phyloP scores from a whole-genome alignment of 2,113 vertebrate species.

The Speoplatyrhinus poulsoni region DNA sequence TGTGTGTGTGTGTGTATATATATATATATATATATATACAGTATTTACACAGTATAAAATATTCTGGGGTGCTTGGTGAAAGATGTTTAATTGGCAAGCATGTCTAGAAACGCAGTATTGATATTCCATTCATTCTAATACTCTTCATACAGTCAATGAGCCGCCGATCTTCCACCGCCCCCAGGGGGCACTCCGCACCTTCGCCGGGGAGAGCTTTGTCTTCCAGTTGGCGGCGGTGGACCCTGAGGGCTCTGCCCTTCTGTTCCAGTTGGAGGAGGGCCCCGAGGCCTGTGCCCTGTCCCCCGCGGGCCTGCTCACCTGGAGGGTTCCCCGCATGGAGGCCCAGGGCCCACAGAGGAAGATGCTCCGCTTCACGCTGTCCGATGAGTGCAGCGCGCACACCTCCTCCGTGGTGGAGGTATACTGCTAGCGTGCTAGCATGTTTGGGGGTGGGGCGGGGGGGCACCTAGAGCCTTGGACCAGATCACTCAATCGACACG shows the following conservation, averaged over 20 bases:
- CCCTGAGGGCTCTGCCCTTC: conserved; percentile 80
- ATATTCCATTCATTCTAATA: background rate
- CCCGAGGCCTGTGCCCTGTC: conserved; percentile 73
- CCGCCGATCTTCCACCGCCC: conserved; percentile 78
- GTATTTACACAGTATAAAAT: no score
- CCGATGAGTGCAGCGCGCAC: conserved; percentile 78
- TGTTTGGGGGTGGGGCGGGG: no score
- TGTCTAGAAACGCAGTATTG: no score
- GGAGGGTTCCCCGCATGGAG: conserved; percentile 66
- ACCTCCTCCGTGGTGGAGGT: conserved; percentile 77
- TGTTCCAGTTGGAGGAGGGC: conserved; percentile 78
- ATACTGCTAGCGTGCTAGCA: conserved; percentile 23
- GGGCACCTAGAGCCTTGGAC: background rate
- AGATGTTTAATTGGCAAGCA: no score
- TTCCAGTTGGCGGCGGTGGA: conserved; percentile 80
- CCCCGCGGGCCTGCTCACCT: conserved; percentile 82
- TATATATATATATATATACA: no score
- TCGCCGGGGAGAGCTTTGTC: conserved; percentile 82
- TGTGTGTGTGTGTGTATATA: no score
- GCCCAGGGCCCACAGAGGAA: conserved; percentile 49
- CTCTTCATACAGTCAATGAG: conserved; percentile 69
- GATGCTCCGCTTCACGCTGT: conserved; percentile 73
- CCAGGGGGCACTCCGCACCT: conserved; percentile 70
- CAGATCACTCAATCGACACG: no score
- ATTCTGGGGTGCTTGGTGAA: no score